Evolutionary conservation across 2,113 vertebrate genomes (phyloP), one percentile per base, ranked within the genome.

Genomic region (Nycticryphes semicollaris): DNA sequence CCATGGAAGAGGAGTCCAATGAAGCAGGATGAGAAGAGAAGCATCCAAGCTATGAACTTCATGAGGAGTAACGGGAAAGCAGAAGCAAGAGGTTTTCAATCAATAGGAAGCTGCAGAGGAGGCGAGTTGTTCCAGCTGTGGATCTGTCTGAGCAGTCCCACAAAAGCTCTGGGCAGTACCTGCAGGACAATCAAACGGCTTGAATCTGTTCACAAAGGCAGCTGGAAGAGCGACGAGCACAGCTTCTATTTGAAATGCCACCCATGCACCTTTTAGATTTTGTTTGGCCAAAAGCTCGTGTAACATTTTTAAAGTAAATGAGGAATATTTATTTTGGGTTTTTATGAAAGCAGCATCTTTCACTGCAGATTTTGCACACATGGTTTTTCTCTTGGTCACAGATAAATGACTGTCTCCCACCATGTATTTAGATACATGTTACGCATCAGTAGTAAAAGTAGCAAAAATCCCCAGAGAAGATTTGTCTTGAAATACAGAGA

Each of bases 21-120:
- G 45, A 21, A 39, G 39, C 59, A 62, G 56, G 70, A 24, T 3
- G 47, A 53, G 27, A 39, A 12, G 37, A 74, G 33, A 15, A 62
- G 16, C 17, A 54, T 5, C 18, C 37, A 45, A 73, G 25, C 47
- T 19, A 28, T 8, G 48, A 85, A 73, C 67, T 41, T 14, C 7
- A 43, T 2, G 0, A 18, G 7, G 9, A 63, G 17, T 1, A 20
- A 68, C 1, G 21, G 7, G 5, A 59, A 47, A 24, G 48, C 54
- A 51, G 48, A 84, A 66, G 37, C 43, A 20, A 56, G n/a, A 90
- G 35, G 47, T 35, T 67, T 75, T 10, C 48, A 19, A 6, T 7
- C 28, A 12, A 37, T 3, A 54, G 39, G 0, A 7, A 73, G n/a
- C 12, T 45, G 75, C 70, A 78, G 74, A 84, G 22, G 33, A 6